phyloP scores from a whole-genome alignment of 1,140 invertebrate species.

The Drosophila takahashii region DNA sequence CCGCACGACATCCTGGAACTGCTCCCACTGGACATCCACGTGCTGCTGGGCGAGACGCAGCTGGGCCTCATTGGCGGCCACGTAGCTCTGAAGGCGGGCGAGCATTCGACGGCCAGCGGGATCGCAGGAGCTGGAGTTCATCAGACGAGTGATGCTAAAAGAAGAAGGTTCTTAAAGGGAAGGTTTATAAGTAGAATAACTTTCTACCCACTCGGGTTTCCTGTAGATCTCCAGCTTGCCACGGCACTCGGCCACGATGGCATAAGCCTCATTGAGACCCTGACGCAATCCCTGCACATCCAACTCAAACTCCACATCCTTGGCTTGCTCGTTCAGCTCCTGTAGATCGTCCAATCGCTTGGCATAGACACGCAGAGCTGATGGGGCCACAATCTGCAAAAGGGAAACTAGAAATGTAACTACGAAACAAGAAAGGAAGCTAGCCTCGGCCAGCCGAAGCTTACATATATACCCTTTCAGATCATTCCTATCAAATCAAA shows the following conservation, averaged over 20 bases:
- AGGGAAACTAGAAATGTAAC: not conserved
- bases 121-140: slow-evolving; percentile 67
- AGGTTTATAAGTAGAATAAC: not conserved
- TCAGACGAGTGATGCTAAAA: slow-evolving; percentile 65
- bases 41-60: slow-evolving; percentile 86
- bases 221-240: slow-evolving; percentile 85
- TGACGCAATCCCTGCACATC: slow-evolving; percentile 86
- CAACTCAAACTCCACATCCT: slow-evolving; percentile 83
- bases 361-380: slow-evolving; percentile 85
- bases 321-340: slow-evolving; percentile 85
- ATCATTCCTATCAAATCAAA: too few relatives aligned
- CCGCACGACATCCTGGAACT: slow-evolving; percentile 85
- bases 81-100: slow-evolving; percentile 86
- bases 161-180: not conserved
- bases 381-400: slow-evolving; percentile 85
- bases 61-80: slow-evolving; percentile 88
- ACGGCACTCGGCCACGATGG: slow-evolving; percentile 88
- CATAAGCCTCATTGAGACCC: slow-evolving; percentile 87
- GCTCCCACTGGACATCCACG: slow-evolving; percentile 88
- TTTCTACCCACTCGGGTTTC: slow-evolving; percentile 86
- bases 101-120: slow-evolving; percentile 86
- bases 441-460: too few relatives aligned
- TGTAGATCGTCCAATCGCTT: slow-evolving; percentile 85
- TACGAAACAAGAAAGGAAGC: too few relatives aligned
- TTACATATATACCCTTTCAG: too few relatives aligned